Percentiles rank a stretch among this genome's conserved stretches.
Conservation (phyloP, 2,888 invertebrate species). For the Trachelus tabidus region DNA sequence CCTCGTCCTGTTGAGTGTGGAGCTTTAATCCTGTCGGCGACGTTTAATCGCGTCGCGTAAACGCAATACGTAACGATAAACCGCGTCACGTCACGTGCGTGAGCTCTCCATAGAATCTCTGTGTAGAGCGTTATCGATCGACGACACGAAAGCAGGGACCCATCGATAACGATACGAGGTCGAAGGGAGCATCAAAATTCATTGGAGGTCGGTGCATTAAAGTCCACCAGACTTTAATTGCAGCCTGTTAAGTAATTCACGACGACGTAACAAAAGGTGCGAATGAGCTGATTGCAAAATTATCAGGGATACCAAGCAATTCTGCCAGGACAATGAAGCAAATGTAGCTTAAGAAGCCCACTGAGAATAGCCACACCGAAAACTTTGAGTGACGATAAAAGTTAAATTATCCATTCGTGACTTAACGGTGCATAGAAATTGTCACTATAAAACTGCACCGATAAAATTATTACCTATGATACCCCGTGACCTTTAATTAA, state of each 20-base stretch:
- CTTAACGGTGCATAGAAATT: background rate
- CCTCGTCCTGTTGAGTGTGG: background rate
- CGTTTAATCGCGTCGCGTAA: slow-evolving; percentile 5
- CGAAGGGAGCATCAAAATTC: background rate
- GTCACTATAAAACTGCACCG: background rate
- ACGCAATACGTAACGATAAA: slow-evolving; percentile 2
- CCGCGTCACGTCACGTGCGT: slow-evolving; percentile 2
- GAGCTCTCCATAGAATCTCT: background rate
- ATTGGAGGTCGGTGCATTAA: background rate
- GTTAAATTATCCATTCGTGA: background rate
- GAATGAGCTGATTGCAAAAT: slow-evolving; percentile 6
- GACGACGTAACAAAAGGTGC: slow-evolving; percentile 5
- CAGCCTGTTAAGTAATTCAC: slow-evolving; percentile 52
- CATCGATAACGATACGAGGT: background rate
- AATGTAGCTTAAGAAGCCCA: background rate
- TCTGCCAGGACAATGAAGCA: background rate
- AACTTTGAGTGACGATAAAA: background rate
- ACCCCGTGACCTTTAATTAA: background rate
- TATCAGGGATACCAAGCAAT: background rate
- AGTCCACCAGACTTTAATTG: slow-evolving; percentile 31
- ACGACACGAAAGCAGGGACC: background rate
- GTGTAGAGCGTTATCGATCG: slow-evolving; percentile 3
- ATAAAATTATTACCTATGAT: background rate
- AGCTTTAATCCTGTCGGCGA: background rate
- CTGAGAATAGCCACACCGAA: background rate